Evolutionary conservation across 2,797 vertebrate genomes (phyloP).

Genomic region (Muscicapa comitata): DNA sequence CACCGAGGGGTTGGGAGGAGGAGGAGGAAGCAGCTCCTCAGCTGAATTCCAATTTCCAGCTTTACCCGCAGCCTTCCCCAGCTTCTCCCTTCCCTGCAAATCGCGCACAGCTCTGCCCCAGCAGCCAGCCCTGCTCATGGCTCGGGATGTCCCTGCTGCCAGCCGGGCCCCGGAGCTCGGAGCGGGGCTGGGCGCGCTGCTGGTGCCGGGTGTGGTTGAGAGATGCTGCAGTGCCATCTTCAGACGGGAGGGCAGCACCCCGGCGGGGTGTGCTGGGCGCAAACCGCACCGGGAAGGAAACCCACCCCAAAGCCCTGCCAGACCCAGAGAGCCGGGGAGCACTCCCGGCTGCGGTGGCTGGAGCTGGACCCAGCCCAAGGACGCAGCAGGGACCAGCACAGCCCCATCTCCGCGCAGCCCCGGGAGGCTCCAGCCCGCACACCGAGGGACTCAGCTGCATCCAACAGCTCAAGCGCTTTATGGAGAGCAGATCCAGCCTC

Average conservation of each 20-base stretch:
- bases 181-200: background rate
- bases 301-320: background rate
- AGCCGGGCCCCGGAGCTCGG: background rate
- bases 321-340: background rate
- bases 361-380: background rate
- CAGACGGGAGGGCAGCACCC: constrained; percentile 41
- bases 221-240: constrained; percentile 66
- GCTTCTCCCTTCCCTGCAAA: background rate
- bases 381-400: background rate
- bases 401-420: background rate
- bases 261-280: accelerated
- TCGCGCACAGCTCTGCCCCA: background rate
- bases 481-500: background rate
- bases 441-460: background rate
- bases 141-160: background rate
- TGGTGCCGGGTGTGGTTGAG: accelerated
- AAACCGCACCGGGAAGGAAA: accelerated
- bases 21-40: background rate
- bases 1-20: background rate
- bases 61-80: background rate
- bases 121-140: accelerated
- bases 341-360: background rate
- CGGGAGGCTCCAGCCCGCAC: background rate
- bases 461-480: background rate
- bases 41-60: background rate